Percentiles rank a stretch among this genome's conserved stretches.
These are phyloP conservation scores for Hydractinia echinata DNA, from an alignment of 30 jellyfish, hydroid and myxozoan genomes.

Conservation along the genomic window DNA sequence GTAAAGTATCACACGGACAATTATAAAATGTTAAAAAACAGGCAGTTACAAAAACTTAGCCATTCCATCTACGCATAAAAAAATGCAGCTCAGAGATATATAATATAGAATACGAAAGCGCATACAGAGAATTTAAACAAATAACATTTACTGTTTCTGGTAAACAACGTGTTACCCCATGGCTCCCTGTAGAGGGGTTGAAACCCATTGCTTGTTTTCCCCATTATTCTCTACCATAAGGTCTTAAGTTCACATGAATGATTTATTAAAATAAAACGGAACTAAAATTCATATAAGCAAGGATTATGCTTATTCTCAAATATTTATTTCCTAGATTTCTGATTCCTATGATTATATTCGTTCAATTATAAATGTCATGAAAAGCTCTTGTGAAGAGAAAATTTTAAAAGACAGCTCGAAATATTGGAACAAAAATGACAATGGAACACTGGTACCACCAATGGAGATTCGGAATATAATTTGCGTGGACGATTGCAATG, in stretches of 20 bases:
- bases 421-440: background rate
- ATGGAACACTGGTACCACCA: constrained; percentile 7
- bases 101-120: too few relatives aligned
- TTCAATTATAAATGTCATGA: constrained; percentile 2
- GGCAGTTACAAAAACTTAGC: too few relatives aligned
- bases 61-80: too few relatives aligned
- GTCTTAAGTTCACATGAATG: background rate
- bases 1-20: too few relatives aligned
- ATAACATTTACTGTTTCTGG: too few relatives aligned
- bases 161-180: too few relatives aligned
- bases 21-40: too few relatives aligned
- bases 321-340: background rate
- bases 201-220: too few relatives aligned
- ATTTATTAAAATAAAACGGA: constrained; percentile 3
- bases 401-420: background rate
- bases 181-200: too few relatives aligned
- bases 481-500: constrained; percentile 1
- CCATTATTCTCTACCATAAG: too few relatives aligned
- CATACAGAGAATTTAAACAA: too few relatives aligned
- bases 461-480: background rate
- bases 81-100: too few relatives aligned
- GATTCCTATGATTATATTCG: constrained; percentile 3
- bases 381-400: constrained; percentile 9
- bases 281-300: background rate
- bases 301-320: background rate